A percentile compares a stretch with the other conserved stretches of the same genome.
phyloP scores from a whole-genome alignment of 2,888 invertebrate genomes.

The Azorinus chamasolen region DNA sequence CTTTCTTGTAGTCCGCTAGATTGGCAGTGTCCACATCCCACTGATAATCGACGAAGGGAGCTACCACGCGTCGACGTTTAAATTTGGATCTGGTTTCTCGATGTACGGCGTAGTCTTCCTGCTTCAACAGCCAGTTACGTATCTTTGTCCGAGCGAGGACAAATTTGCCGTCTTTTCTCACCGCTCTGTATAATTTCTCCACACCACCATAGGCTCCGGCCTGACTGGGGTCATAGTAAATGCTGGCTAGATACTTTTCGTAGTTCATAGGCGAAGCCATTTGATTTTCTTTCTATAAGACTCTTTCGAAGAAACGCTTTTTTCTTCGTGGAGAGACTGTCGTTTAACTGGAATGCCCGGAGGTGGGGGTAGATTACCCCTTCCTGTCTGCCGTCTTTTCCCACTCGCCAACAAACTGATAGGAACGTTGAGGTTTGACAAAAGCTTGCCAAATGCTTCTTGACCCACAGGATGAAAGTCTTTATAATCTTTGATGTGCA shows the following conservation, averaged over 20 bases:
- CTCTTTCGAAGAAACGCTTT: neutral
- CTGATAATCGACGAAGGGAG: conserved; percentile 50
- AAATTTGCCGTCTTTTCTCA: conserved; percentile 57
- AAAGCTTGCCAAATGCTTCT: conserved; percentile 8
- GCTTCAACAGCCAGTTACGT: conserved; percentile 55
- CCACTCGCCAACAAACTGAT: neutral
- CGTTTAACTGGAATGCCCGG: conserved; percentile 22
- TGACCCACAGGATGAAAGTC: conserved; percentile 11
- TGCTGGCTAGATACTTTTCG: conserved; percentile 37
- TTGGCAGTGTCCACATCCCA: conserved; percentile 51
- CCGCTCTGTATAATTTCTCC: conserved; percentile 59
- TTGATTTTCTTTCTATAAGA: conserved; percentile 24
- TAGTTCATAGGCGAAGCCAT: conserved; percentile 43
- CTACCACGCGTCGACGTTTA: conserved; percentile 28
- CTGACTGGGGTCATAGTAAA: conserved; percentile 60
- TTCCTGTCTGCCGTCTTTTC: conserved; percentile 10
- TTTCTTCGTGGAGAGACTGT: neutral
- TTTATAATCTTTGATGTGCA: conserved; percentile 21
- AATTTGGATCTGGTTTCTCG: conserved; percentile 37
- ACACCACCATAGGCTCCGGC: conserved; percentile 49
- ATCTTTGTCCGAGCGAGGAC: conserved; percentile 37
- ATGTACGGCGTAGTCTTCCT: conserved; percentile 50
- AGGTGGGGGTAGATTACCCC: neutral
- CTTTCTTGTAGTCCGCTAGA: conserved; percentile 35
- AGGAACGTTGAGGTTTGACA: conserved; percentile 12